Base-by-base conservation (phyloP, 2,888 invertebrate species). In the Eristalinus aeneus region DNA sequence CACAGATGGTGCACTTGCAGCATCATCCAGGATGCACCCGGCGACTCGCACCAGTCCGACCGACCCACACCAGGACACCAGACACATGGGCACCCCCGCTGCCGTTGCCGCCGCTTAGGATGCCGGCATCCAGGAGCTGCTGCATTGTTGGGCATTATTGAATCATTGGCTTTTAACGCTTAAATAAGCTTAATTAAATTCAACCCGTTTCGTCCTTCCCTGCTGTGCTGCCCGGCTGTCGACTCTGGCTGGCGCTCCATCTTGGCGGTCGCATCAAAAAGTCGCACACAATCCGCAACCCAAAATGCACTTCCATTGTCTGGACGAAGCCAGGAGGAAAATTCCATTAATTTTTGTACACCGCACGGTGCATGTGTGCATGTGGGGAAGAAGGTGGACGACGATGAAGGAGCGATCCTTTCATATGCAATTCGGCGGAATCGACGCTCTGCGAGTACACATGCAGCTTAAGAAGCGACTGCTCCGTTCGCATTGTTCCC, bases 171-270 rank as follows among this genome's bases (percentile, higher is more conserved):
- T 92, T 92, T 92, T 92, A 92, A 92, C 92, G 92, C 92, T 92
- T 91, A 92, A 92, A 92, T 92, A 92, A 92, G 92, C 92, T 91
- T 92, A 91, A 92, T 92, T 92, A 91, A 92, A 92, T 92, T 91
- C 90, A 89, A 90, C 90, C 74, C 76, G 72, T 54, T 72, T 60
- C 36, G 31, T 61, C 53, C 23, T 54, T 46, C 36, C 54, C 11
- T 54, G 27, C 23, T 60, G 34, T 32, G 64, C 63, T 31, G 23
- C 67, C 60, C 8, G 6, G 20, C 34, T 16, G 11, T 60, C 73
- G 54, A 56, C 56, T 63, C 61, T 54, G n/a, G 6, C n/a, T 6
- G n/a, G 46, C 60, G 31, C 71, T 72, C 63, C 73, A 54, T 68
- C 63, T 64, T 60, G 46, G 22, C 22, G 22, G 77, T 75, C 67